Percentiles rank a stretch among this genome's conserved stretches.
Evolutionary conservation across 2,797 vertebrate species (phyloP).

Genomic region (Macroramphosus scolopax): DNA sequence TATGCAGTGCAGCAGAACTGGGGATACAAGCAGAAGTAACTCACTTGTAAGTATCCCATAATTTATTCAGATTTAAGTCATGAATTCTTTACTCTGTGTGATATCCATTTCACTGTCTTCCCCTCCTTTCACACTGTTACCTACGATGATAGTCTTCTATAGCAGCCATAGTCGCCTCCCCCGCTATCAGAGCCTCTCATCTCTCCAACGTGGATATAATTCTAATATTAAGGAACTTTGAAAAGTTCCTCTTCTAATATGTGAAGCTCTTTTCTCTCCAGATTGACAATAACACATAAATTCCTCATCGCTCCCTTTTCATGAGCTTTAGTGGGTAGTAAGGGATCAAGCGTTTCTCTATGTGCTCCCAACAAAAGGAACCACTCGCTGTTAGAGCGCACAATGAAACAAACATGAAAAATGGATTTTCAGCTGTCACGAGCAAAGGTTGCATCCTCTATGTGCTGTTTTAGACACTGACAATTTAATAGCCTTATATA

Average conservation of each 20-base stretch:
- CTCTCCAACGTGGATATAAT: conserved; percentile 20
- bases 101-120: conserved; percentile 31
- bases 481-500: conserved; percentile 84
- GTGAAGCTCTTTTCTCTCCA: conserved; percentile 19
- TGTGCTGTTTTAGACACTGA: conserved; percentile 73
- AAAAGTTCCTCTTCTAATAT: conserved; percentile 13
- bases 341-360: conserved; percentile 38
- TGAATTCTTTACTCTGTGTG: conserved; percentile 41
- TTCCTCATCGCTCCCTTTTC: conserved; percentile 37
- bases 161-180: background rate
- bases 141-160: conserved; percentile 5
- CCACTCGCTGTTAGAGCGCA: conserved; percentile 51
- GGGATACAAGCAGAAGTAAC: conserved; percentile 28
- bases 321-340: conserved; percentile 37
- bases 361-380: conserved; percentile 57
- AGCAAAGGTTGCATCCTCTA: conserved; percentile 74
- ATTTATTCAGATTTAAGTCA: conserved; percentile 48
- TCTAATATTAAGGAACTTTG: conserved; percentile 20
- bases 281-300: conserved; percentile 29
- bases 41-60: conserved; percentile 39
- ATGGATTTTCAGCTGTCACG: conserved; percentile 71
- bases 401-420: conserved; percentile 73
- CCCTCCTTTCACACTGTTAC: conserved; percentile 3
- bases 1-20: conserved; percentile 30
- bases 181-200: conserved; percentile 1